phyloP scores from a whole-genome alignment of 1,140 invertebrate species.

The Hylyphantes graminicola region DNA sequence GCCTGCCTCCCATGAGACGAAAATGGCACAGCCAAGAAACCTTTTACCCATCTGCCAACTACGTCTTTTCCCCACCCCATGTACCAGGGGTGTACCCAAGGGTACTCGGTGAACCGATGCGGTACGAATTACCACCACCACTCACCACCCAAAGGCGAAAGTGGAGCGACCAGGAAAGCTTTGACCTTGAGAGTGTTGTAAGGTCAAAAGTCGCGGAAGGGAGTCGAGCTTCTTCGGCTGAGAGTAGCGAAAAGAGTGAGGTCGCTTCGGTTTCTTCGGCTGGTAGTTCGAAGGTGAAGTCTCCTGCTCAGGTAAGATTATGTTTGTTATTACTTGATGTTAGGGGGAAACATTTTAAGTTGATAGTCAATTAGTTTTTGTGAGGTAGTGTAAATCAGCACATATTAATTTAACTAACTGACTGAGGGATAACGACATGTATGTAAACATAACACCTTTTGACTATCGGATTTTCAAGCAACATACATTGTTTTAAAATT shows the following conservation, averaged over 20 bases:
- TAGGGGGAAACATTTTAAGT: no score
- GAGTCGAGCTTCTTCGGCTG: constrained; percentile 43
- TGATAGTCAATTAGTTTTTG: no score
- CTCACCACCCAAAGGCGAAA: constrained; percentile 32
- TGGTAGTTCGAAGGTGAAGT: constrained; percentile 28
- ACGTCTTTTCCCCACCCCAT: constrained; percentile 34
- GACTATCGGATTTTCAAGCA: no score
- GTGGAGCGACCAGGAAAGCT: constrained; percentile 61
- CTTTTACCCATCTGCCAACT: constrained; percentile 13
- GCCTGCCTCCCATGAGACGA: constrained; percentile 51
- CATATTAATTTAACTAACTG: no score
- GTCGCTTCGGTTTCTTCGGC: constrained; percentile 31
- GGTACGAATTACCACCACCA: background rate
- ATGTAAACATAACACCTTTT: no score
- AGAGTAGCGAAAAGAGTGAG: constrained; percentile 36
- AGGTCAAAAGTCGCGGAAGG: constrained; percentile 36
- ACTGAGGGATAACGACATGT: no score
- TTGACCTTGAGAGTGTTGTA: constrained; percentile 53
- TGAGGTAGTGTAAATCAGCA: no score
- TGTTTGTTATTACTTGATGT: background rate
- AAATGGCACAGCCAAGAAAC: constrained; percentile 60
- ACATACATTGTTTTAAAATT: no score
- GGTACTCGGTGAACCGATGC: constrained; percentile 2
- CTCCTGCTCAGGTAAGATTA: constrained; percentile 11
- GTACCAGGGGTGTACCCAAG: constrained; percentile 48